Evolutionary conservation across 2,888 invertebrate genomes (phyloP).

Genomic region (Ichneumoninae sp.): DNA sequence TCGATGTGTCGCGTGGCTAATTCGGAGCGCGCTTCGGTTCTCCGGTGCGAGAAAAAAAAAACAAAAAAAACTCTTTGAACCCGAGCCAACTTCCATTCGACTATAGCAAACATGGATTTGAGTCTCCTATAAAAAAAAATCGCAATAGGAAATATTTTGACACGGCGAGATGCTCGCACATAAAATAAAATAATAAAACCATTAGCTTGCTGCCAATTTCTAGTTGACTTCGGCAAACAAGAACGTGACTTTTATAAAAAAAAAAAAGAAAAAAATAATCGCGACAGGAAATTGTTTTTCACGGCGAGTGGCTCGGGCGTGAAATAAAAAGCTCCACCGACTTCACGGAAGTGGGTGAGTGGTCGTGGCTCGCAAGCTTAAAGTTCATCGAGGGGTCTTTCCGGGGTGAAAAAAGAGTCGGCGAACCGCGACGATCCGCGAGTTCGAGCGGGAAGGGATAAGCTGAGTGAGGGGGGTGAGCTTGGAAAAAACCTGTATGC

Average conservation of each 20-base stretch:
- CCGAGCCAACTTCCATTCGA: constrained; percentile 46
- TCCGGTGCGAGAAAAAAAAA: constrained; percentile 4
- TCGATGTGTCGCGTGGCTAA: constrained; percentile 7
- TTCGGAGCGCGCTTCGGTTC: constrained; percentile 3
- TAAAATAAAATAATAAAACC: neutral
- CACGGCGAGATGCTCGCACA: neutral
- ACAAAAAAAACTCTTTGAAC: constrained; percentile 1
- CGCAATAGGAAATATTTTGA: constrained; percentile 35
- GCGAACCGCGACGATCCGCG: neutral
- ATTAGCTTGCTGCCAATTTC: too few relatives aligned
- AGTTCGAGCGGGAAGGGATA: constrained; percentile 3
- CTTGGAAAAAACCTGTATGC: constrained; percentile 35
- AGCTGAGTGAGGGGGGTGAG: constrained; percentile 6
- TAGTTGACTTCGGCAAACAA: too few relatives aligned
- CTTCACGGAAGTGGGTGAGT: neutral
- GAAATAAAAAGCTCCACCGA: neutral
- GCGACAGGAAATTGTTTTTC: constrained; percentile 48
- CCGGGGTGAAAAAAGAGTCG: constrained; percentile 1
- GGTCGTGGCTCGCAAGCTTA: neutral
- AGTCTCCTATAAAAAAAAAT: constrained; percentile 19
- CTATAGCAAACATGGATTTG: constrained; percentile 43
- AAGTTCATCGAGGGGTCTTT: neutral
- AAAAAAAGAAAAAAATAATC: constrained; percentile 18
- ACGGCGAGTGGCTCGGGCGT: neutral
- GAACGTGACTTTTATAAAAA: too few relatives aligned